A percentile compares a stretch with the other conserved stretches of the same genome.
Evolutionary conservation across 2,113 vertebrate genomes (phyloP).

Genomic region (Ranitomeya imitator): DNA sequence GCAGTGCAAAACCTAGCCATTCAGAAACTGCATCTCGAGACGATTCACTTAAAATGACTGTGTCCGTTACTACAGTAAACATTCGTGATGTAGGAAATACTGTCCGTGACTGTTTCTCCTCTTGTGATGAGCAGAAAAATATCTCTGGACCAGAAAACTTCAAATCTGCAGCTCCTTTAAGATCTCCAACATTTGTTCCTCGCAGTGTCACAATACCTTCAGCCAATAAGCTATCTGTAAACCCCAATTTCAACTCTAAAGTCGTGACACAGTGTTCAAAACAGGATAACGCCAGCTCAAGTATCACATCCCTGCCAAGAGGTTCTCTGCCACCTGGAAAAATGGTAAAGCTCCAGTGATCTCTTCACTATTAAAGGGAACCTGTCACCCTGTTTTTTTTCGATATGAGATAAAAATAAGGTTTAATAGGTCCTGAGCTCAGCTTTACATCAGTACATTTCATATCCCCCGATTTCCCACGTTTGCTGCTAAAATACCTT

Average conservation of each 20-base stretch:
- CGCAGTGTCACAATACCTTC: conserved; percentile 10
- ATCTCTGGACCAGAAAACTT: not conserved
- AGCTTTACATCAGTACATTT: no score
- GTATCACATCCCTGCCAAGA: not conserved
- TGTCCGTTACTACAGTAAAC: not conserved
- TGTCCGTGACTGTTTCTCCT: not conserved
- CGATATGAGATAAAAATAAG: no score
- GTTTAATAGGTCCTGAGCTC: no score
- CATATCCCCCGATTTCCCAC: no score
- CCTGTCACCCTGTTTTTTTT: no score
- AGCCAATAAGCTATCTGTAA: not conserved
- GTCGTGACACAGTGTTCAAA: not conserved
- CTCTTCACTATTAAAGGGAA: not conserved
- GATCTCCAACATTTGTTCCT: conserved; percentile 26
- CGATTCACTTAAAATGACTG: not conserved
- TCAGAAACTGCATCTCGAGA: not conserved
- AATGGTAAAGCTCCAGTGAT: not conserved
- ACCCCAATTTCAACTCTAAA: not conserved
- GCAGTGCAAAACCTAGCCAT: not conserved
- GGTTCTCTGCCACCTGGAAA: not conserved
- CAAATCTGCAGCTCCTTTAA: not conserved
- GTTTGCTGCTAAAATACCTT: no score
- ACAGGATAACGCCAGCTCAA: not conserved
- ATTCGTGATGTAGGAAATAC: not conserved
- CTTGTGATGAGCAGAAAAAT: not conserved